Base-by-base conservation (phyloP, 2,113 vertebrate genomes). In the Leucopsar rothschildi region DNA sequence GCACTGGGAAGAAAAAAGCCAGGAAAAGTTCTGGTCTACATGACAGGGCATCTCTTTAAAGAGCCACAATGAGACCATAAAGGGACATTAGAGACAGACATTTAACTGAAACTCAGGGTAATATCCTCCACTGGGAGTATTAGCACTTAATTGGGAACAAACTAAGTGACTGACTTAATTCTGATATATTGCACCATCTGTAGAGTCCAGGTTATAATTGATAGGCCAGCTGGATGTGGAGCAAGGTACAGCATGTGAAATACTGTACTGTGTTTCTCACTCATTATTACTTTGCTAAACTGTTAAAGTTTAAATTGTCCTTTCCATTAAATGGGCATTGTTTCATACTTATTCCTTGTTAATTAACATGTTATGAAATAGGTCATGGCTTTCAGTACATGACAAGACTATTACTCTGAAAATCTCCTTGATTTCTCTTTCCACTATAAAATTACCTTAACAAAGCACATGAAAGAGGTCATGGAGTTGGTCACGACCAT, bases 151-250 rank as follows among this genome's bases (percentile, higher is more conserved):
- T 92, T 91, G 83, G 77, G 73, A 94, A 84, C 93, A 95, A 96
- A 96, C 85, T 92, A 55, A 95, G 88, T 89, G 88, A 92, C 83
- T 94, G 95, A 82, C 81, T 95, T 94, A 95, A 96, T 95, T 93
- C 91, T 96, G 94, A 97, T 96, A 66, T 89, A 97, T 93, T 89
- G 73, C 90, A 95, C 92, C 92, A 97, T 96, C 97, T 97, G 96
- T 66, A 86, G 76, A 90, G 76, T 11, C 39, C 61, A 82, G 86
- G 86, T 86, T 92, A 87, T 96, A 96, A 96, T 53, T 96, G 96
- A 96, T 92, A 84, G 90, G 77, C 94, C 95, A 95, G 95, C 90
- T 96, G 94, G 77, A 94, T 90, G 77, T 55, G 71, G 69, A 95
- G 53, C 49, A 60, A 61, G 33, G 63, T 88, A 77, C 85, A 88